These are phyloP conservation scores for Coptodon bakossiorum DNA, from an alignment of 2,113 vertebrate species.

Conservation along the genomic window DNA sequence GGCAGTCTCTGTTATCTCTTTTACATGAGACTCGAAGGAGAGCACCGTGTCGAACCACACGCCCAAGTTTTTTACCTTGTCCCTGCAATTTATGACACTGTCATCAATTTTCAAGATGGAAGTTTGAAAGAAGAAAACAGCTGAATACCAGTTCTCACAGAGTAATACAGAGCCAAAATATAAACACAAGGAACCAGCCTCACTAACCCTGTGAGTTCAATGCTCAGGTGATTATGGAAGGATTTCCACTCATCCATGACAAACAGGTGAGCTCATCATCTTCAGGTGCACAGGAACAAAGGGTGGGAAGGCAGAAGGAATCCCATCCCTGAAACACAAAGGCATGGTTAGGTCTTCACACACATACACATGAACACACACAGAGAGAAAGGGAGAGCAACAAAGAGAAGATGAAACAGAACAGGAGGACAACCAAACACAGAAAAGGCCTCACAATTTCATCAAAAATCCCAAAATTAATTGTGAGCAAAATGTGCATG, in stretches of 20 bases:
- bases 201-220: background rate
- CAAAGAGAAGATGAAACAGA: background rate
- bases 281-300: background rate
- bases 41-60: too few relatives aligned
- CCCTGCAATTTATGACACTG: too few relatives aligned
- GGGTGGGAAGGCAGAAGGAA: background rate
- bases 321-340: background rate
- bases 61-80: too few relatives aligned
- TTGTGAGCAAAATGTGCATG: background rate
- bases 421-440: background rate
- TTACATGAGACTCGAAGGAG: too few relatives aligned
- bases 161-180: background rate
- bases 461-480: background rate
- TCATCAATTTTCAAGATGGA: too few relatives aligned
- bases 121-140: background rate
- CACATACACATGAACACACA: background rate
- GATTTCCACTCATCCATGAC: background rate
- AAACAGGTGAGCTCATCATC: background rate
- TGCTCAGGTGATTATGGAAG: background rate
- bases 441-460: background rate
- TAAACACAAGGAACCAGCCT: background rate
- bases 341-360: background rate
- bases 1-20: too few relatives aligned
- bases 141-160: background rate
- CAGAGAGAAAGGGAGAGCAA: background rate